Evolutionary conservation across 2,113 vertebrate genomes (phyloP), one percentile per base, ranked within the genome.

Genomic region (Pituophis catenifer): DNA sequence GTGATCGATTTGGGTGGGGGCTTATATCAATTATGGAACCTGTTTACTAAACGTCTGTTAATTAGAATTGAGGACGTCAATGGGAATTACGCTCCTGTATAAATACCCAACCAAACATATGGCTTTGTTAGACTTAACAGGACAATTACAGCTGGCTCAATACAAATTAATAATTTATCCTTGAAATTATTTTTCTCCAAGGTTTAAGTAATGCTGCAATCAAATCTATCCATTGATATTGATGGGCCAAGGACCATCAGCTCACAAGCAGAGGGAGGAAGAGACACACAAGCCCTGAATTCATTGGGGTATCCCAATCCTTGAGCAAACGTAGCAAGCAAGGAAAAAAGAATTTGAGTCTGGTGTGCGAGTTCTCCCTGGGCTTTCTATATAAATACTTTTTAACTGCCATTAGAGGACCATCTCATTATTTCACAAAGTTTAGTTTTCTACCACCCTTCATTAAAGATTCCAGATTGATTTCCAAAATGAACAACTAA

Each of bases 131-230:
- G 89, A 65, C 92, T 93, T 93, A 93, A 93, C 90, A 93, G 92
- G 92, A 93, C 92, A 93, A 93, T 93, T 93, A 90, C 89, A 10
- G 89, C 89, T 62, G 33, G 92, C 86, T 93, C 92, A 58, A 93
- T 93, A 93, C 89, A 87, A 89, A 93, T 93, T 93, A 93, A 93
- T 93, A 93, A 93, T 93, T 93, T 93, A 93, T 93, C 89, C 92
- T 87, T 93, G 92, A 93, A 93, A 93, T 93, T 90, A 93, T 90
- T 93, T 93, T 93, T 90, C 92, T 93, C 92, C 92, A 90, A 93
- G 92, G 92, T 90, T 93, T 93, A 93, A 93, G 92, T 90, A 93
- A 93, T 93, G 92, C 90, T 65, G 92, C 89, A 86, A 93, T 65
- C 92, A 53, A 85, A 90, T 93, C 89, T 17, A 62, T 29, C 89